Evolutionary conservation across 2,113 vertebrate genomes (phyloP).

Genomic region (Pteropus alecto): DNA sequence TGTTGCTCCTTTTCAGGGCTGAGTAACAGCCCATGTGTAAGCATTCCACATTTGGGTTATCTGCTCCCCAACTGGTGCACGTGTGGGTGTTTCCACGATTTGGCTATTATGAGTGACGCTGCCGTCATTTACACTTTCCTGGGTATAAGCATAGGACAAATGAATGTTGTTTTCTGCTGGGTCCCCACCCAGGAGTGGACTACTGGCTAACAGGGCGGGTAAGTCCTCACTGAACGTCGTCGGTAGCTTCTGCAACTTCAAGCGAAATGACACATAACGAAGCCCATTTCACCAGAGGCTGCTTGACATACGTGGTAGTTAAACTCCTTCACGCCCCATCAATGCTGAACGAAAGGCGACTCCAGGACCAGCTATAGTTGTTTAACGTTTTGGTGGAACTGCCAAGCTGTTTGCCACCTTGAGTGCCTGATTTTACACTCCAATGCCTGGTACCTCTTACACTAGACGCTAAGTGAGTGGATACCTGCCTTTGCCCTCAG

Average conservation of each 20-base stretch:
- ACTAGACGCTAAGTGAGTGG: fast-evolving
- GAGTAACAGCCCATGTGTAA: fast-evolving
- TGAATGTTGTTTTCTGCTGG: background rate
- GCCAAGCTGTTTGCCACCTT: too few relatives aligned
- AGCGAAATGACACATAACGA: background rate
- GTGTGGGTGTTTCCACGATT: fast-evolving
- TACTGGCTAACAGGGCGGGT: background rate
- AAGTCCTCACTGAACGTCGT: background rate
- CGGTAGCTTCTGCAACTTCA: background rate
- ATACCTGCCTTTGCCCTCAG: background rate
- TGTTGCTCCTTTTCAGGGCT: background rate
- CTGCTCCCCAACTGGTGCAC: background rate
- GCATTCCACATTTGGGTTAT: fast-evolving
- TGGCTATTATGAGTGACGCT: fast-evolving
- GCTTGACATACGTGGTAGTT: background rate
- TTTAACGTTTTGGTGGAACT: background rate
- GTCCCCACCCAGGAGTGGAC: background rate
- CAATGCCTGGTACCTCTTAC: background rate
- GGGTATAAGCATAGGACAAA: fast-evolving
- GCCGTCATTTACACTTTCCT: fast-evolving
- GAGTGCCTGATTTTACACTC: fast-evolving
- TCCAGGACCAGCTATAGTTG: background rate
- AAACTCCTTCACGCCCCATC: background rate
- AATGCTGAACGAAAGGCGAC: background rate
- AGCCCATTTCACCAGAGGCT: background rate